phyloP scores from a whole-genome alignment of 2,888 invertebrate genomes.

The Heliconius charithonia region DNA sequence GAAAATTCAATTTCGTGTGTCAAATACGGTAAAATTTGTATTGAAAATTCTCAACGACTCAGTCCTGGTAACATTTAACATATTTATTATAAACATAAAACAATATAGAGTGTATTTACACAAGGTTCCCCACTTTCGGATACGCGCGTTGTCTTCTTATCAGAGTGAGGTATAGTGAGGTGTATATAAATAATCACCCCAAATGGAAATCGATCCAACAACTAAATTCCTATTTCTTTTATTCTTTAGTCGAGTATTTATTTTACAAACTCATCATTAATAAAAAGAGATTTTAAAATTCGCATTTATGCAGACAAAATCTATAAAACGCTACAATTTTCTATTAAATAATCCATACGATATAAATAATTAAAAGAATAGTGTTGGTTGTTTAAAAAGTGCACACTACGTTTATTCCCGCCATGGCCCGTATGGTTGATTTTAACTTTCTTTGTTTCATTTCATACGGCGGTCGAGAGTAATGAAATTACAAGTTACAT shows the following conservation, averaged over 20 bases:
- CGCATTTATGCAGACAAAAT: not conserved
- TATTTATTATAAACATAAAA: not conserved
- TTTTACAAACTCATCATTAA: too few species aligned
- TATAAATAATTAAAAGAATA: constrained; percentile 21
- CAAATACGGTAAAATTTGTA: not conserved
- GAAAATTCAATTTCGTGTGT: constrained; percentile 5
- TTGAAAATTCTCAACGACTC: not conserved
- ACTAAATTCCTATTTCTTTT: too few species aligned
- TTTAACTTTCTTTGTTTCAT: constrained; percentile 25
- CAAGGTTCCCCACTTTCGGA: too few species aligned
- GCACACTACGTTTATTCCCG: constrained; percentile 19
- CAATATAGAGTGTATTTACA: not conserved
- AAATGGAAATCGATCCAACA: too few species aligned
- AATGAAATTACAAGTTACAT: constrained; percentile 25
- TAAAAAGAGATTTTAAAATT: not conserved
- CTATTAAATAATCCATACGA: not conserved
- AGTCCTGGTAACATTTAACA: not conserved
- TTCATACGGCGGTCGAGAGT: constrained; percentile 4
- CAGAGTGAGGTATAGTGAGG: too few species aligned
- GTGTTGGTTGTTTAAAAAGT: not conserved
- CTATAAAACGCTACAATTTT: not conserved
- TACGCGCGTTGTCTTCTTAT: too few species aligned
- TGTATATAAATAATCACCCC: too few species aligned
- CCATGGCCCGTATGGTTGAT: constrained; percentile 14
- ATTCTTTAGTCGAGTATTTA: too few species aligned